Base-by-base conservation (phyloP, 2,797 vertebrate species). In the Poliocrania exsul region DNA sequence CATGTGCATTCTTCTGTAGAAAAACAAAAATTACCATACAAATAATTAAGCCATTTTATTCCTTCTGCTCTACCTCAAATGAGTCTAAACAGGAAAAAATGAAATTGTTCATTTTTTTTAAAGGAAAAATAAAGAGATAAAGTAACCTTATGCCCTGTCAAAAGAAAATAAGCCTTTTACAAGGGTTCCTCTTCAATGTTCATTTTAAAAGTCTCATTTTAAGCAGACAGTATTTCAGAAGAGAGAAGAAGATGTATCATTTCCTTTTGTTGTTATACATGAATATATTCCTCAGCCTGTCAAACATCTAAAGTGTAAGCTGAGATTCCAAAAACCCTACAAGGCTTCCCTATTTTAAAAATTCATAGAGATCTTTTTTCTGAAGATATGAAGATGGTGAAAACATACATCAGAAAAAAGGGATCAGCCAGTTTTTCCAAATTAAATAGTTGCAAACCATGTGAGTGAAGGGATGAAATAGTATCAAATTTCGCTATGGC, bases 191-290 rank as follows among this genome's bases (percentile, higher is more conserved):
- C 72, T 66, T 57, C 42, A 61, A 33, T 9, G 31, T 69, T 91
- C 19, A 31, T 60, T 78, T 86, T 42, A 35, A 53, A 78, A 71
- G 25, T 28, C 29, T 84, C 16, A 23, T 60, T 86, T 87, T 70
- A 51, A 79, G 47, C 24, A 80, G 71, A 21, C 40, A 75, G 24
- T 56, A 78, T 80, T 87, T 89, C 61, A 89, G 51, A 87, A 54
- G n/a, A 73, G 21, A 56, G 35, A 70, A 67, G 38, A 66, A 28
- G 15, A 46, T 64, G 40, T 66, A 70, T 71, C 20, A 51, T 62
- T 94, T 87, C 69, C 33, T 91, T 92, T 89, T 82, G 53, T 82
- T 90, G 74, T 88, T 91, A 38, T 33, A 65, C 51, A 62, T 24
- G 9, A 83, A 75, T 75, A 81, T 61, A 44, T 90, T 81, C 65